Percentiles rank a stretch among this genome's conserved stretches.
phyloP scores from a whole-genome alignment of 1,140 invertebrate genomes.

The Dinoponera quadriceps region DNA sequence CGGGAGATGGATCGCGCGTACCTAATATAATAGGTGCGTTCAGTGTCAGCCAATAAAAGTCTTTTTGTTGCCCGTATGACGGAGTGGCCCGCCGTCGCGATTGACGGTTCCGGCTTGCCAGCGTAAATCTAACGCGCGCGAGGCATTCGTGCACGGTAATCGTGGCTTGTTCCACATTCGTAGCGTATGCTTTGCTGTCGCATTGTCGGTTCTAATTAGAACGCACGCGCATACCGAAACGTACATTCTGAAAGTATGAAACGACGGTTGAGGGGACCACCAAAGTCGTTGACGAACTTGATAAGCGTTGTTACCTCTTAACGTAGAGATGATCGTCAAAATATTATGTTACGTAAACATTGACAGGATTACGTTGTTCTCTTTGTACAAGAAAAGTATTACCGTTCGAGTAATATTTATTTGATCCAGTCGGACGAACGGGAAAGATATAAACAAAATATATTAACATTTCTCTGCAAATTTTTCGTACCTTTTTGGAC shows the following conservation, averaged over 20 bases:
- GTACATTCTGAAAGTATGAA: background rate
- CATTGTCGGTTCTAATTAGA: background rate
- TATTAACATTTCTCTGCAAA: too few species aligned
- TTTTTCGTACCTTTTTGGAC: too few species aligned
- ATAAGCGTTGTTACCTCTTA: too few species aligned
- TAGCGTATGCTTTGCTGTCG: background rate
- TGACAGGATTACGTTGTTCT: too few species aligned
- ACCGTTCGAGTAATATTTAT: too few species aligned
- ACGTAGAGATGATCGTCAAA: too few species aligned
- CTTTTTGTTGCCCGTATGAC: slow-evolving; percentile 81
- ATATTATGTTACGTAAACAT: too few species aligned
- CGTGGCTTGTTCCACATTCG: background rate
- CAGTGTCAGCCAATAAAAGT: slow-evolving; percentile 82
- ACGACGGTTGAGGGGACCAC: background rate
- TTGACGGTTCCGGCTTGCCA: slow-evolving; percentile 46
- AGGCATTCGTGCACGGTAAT: background rate
- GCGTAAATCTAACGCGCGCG: slow-evolving; percentile 64
- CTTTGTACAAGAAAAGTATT: too few species aligned
- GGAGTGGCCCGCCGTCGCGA: slow-evolving; percentile 73
- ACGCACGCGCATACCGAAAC: background rate
- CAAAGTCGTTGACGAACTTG: too few species aligned
- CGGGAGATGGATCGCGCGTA: slow-evolving; percentile 83
- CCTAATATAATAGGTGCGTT: slow-evolving; percentile 79
- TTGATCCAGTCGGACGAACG: too few species aligned
- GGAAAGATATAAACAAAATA: too few species aligned